These are phyloP conservation scores for Linnaemya tessellans DNA, from an alignment of 2,888 invertebrate genomes.

Conservation along the genomic window DNA sequence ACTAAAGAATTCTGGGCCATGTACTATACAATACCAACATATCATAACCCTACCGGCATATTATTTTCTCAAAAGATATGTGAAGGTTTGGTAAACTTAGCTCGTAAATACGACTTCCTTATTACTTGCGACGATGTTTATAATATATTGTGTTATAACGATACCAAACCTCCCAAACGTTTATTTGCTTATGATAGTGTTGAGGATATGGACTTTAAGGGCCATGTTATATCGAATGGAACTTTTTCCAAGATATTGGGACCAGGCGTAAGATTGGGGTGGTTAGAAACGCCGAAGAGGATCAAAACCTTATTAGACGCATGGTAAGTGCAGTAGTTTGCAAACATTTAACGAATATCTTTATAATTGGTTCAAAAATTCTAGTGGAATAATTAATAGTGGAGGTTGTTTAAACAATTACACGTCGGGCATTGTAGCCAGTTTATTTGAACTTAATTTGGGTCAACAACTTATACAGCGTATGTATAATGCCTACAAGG, in stretches of 20 bases:
- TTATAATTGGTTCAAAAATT: not conserved
- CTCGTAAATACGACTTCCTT: constrained; percentile 83
- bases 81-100: constrained; percentile 82
- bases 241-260: constrained; percentile 87
- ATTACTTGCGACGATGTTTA: constrained; percentile 87
- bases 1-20: constrained; percentile 85
- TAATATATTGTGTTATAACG: constrained; percentile 85
- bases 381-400: constrained; percentile 83
- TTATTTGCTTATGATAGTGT: constrained; percentile 85
- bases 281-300: constrained; percentile 85
- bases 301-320: constrained; percentile 81
- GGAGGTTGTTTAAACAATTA: constrained; percentile 87
- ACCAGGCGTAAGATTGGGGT: constrained; percentile 87
- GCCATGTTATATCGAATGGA: constrained; percentile 86
- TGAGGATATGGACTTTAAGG: constrained; percentile 81
- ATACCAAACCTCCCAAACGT: constrained; percentile 83
- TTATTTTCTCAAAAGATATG: constrained; percentile 83
- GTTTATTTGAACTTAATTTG: constrained; percentile 84
- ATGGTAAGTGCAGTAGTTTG: constrained; percentile 78
- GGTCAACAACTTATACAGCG: constrained; percentile 83
- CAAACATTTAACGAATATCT: not conserved
- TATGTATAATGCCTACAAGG: constrained; percentile 82
- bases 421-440: constrained; percentile 84
- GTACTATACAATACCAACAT: constrained; percentile 85
- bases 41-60: constrained; percentile 86